A percentile compares a stretch with the other conserved stretches of the same genome.
Conservation (phyloP, 1,140 invertebrate genomes). For the Drosophila triauraria region DNA sequence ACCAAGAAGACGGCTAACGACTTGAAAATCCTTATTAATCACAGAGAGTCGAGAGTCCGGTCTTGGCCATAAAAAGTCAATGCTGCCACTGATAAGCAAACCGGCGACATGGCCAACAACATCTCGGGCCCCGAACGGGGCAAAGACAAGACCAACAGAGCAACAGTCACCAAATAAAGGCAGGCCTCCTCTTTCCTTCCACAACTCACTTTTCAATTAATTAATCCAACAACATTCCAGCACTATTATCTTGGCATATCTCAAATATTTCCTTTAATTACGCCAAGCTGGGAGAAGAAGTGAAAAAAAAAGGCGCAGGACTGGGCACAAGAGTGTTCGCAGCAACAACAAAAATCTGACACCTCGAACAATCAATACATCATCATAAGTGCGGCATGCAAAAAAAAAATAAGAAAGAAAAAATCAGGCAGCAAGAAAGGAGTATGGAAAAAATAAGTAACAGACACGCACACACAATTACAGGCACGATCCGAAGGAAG, state of each 20-base stretch:
- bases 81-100: constrained; percentile 79
- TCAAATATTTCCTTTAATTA: constrained; percentile 84
- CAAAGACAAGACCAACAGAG: constrained; percentile 31
- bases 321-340: constrained; percentile 27
- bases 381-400: constrained; percentile 78
- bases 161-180: constrained; percentile 60
- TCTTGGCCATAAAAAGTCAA: constrained; percentile 80
- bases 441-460: constrained; percentile 46
- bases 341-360: constrained; percentile 75
- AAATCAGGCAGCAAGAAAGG: constrained; percentile 22
- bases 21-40: constrained; percentile 84
- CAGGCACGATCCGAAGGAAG: constrained; percentile 58
- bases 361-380: constrained; percentile 83
- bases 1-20: constrained; percentile 64
- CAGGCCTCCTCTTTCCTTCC: constrained; percentile 36
- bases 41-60: constrained; percentile 52
- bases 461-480: constrained; percentile 78
- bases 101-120: constrained; percentile 72
- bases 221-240: constrained; percentile 83
- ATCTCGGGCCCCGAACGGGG: not conserved
- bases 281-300: constrained; percentile 44
- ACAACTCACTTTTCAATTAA: constrained; percentile 83
- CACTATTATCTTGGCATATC: constrained; percentile 83
- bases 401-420: constrained; percentile 25
- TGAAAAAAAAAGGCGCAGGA: not conserved